A percentile compares a stretch with the other conserved stretches of the same genome.
phyloP scores from a whole-genome alignment of 2,113 vertebrate genomes.

The Passer montanus region DNA sequence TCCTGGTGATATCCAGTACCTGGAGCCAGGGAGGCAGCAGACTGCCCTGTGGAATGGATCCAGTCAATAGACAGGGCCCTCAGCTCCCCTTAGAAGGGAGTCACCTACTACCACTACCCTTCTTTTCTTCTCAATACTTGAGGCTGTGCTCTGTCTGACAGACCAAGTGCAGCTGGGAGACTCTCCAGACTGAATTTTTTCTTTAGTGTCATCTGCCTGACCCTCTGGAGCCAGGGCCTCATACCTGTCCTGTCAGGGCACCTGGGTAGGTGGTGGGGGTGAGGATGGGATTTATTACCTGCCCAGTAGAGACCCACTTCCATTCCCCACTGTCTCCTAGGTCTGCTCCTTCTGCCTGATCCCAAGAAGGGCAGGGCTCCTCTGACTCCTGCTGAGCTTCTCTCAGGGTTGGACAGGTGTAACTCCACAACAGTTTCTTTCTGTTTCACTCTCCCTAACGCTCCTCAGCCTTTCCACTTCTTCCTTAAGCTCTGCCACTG shows the following conservation, averaged over 20 bases:
- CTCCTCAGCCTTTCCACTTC: too few species aligned
- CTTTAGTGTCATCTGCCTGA: too few species aligned
- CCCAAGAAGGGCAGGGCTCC: background rate
- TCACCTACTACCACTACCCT: background rate
- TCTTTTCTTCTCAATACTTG: background rate
- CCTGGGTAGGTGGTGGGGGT: background rate
- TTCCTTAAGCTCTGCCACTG: too few species aligned
- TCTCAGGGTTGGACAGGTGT: background rate
- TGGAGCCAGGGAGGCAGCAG: background rate
- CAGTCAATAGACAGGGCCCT: rapidly evolving
- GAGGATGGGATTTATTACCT: background rate
- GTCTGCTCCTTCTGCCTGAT: background rate
- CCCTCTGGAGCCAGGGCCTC: background rate
- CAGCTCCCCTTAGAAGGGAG: background rate
- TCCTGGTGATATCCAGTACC: background rate
- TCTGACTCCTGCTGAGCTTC: background rate
- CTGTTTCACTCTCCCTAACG: too few species aligned
- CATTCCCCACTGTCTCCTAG: background rate
- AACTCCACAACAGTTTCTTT: background rate
- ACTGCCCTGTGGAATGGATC: background rate
- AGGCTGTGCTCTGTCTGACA: background rate
- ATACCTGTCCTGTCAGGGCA: background rate
- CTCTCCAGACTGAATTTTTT: background rate
- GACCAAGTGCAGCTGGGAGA: background rate
- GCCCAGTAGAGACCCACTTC: background rate